Evolutionary conservation across 2,113 vertebrate species (phyloP).

Genomic region (Phrynocephalus versicolor): DNA sequence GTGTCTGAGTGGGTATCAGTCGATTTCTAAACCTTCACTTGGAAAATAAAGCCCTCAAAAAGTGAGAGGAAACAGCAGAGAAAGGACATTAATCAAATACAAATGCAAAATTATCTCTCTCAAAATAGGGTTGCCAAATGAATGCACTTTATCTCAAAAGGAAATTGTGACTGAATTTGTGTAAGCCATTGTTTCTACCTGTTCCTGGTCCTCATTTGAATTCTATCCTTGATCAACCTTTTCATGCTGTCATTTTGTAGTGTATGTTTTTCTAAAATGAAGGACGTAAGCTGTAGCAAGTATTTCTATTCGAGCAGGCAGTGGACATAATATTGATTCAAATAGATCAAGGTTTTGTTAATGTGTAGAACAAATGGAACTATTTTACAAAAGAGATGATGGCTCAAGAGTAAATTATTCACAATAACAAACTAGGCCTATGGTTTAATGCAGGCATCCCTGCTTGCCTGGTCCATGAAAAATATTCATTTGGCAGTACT

Average conservation of each 20-base stretch:
- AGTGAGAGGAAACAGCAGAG: not conserved
- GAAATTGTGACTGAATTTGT: not conserved
- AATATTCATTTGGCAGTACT: not conserved
- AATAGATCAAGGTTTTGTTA: not conserved
- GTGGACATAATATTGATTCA: not conserved
- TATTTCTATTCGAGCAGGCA: not conserved
- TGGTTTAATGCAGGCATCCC: not conserved
- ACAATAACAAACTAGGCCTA: not conserved
- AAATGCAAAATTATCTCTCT: not conserved
- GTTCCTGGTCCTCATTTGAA: not conserved
- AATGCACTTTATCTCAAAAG: not conserved
- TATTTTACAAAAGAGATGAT: not conserved
- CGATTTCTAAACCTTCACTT: not conserved
- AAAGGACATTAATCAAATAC: not conserved
- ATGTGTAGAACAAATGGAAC: not conserved
- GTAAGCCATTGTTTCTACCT: not conserved
- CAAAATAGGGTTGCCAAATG: not conserved
- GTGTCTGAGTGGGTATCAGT: too few relatives aligned
- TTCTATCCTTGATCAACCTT: not conserved
- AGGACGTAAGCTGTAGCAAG: not conserved
- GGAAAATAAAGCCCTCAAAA: not conserved
- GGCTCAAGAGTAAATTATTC: not conserved
- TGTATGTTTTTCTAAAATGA: not conserved
- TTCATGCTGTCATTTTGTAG: not conserved
- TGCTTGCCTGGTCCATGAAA: not conserved